Base-by-base conservation (phyloP, 2,888 invertebrate genomes). In the Drosophila vallismaia region DNA sequence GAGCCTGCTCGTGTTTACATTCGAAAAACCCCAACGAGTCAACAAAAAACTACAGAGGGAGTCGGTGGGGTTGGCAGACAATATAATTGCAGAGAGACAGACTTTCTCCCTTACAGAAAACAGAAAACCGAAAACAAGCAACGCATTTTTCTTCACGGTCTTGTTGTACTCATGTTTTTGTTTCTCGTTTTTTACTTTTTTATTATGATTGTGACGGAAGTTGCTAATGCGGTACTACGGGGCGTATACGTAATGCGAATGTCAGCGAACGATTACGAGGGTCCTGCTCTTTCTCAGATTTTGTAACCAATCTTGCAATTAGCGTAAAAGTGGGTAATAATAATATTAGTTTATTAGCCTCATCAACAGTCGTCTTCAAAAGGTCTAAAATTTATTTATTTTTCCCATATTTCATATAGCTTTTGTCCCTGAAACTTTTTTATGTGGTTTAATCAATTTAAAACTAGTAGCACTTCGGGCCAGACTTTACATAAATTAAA, bases 181-280 rank as follows among this genome's bases (percentile, higher is more conserved):
- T 31, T 52, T 53, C 40, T 8, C 36, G 5, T 28, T 28, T 52
- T 57, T 24, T 53, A 42, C 26, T 60, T 19, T 19, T 19, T 19
- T 19, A 19, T 19, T 19, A 19, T 19, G 19, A 33, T 48, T 31
- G 48, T 71, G 74, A 81, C 82, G 81, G 85, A 84, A 87, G 82
- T 87, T 77, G 60, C 67, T 76, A 70, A 14, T 40, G 62, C 52
- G 67, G 64, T 14, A 24, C 77, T 76, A 69, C 76, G 45, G 53
- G 66, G 71, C 81, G 88, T 52, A 82, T 87, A 87, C 81, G 88
- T 81, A 85, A 85, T 70, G 45, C 69, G 56, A 74, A 67, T 67
- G 45, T 67, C 60, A 76, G 53, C 57, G 66, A 63, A 24, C 40
- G 42, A 44, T 12, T 52, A 74, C 56, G 33, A 68, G 48, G 57